Evolutionary conservation across 2,113 vertebrate species (phyloP).

Genomic region (Laterallus jamaicensis): DNA sequence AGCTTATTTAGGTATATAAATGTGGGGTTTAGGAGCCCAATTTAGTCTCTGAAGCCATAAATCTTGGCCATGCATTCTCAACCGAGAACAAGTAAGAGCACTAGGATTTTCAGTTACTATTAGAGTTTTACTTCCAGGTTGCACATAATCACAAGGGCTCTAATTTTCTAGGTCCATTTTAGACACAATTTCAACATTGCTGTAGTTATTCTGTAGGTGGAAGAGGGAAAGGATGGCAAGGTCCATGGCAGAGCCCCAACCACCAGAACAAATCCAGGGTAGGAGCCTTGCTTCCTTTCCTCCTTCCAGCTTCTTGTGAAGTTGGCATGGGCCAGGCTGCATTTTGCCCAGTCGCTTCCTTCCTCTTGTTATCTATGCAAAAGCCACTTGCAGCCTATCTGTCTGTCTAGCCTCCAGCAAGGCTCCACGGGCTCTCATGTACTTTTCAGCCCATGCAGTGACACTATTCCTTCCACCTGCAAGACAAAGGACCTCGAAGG

Average conservation of each 20-base stretch:
- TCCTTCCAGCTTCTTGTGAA: background rate
- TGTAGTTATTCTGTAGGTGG: background rate
- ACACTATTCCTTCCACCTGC: background rate
- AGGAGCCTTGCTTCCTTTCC: background rate
- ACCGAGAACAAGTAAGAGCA: background rate
- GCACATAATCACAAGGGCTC: background rate
- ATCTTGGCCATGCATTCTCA: background rate
- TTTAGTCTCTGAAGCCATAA: background rate
- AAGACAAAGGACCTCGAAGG: background rate
- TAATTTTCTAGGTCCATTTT: background rate
- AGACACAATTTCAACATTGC: background rate
- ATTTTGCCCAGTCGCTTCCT: background rate
- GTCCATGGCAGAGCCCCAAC: background rate
- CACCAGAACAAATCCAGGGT: background rate
- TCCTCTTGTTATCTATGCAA: background rate
- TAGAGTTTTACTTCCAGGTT: background rate
- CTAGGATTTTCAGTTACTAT: background rate
- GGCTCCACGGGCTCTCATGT: rapidly evolving
- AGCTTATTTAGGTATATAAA: constrained; percentile 14
- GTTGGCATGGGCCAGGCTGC: background rate
- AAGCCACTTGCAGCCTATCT: background rate
- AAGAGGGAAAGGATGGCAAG: background rate
- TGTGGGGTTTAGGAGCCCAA: background rate
- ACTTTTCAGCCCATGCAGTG: background rate
- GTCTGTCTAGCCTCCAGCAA: background rate